Evolutionary conservation across 2,797 vertebrate genomes (phyloP).

Genomic region (Leptatherina wallacei): DNA sequence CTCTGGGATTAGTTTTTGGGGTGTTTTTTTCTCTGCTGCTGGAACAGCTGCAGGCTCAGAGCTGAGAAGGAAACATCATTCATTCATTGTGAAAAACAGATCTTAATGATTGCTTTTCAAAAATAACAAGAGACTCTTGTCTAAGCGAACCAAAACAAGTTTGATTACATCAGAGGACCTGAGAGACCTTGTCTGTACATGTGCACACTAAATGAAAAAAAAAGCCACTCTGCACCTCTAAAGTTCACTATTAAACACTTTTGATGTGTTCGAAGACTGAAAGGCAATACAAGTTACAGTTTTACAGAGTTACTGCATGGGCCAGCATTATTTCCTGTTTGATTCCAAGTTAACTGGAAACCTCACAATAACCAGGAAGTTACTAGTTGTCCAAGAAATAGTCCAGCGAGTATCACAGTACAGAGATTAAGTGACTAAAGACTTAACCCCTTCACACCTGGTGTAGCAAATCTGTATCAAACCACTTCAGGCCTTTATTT

Average conservation of each 20-base stretch:
- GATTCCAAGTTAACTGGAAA: slow-evolving; percentile 13
- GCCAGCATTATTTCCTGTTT: neutral
- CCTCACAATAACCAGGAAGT: slow-evolving; percentile 22
- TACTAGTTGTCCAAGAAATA: neutral
- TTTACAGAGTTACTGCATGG: neutral
- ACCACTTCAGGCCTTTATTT: too few species aligned
- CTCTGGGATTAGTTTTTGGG: slow-evolving; percentile 3
- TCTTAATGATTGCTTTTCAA: slow-evolving; percentile 4
- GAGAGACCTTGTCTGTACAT: neutral
- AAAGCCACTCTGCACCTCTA: neutral
- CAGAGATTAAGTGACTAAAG: neutral
- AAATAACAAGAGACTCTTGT: neutral
- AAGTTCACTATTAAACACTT: neutral
- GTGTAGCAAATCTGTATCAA: too few species aligned
- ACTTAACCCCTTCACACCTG: too few species aligned
- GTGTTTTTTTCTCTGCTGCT: slow-evolving; percentile 35
- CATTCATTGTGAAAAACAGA: neutral
- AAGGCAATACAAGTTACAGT: neutral
- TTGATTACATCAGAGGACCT: neutral
- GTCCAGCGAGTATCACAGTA: neutral
- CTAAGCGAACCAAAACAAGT: neutral
- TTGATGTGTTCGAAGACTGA: slow-evolving; percentile 2
- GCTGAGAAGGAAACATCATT: slow-evolving; percentile 45
- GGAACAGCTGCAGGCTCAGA: slow-evolving; percentile 24
- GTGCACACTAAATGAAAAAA: neutral